A percentile compares a stretch with the other conserved stretches of the same genome.
Evolutionary conservation across 2,113 vertebrate genomes (phyloP).

Genomic region (Bos taurus): ARS-UCD2.0 NC_037334.1:32536501-32537000

Average conservation of each 20-base stretch:
- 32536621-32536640: not conserved
- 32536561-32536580: not conserved
- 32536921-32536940: not conserved
- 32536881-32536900: not conserved
- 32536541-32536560: not conserved
- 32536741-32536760: not conserved
- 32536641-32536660: not conserved
- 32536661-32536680: not conserved
- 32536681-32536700: not conserved
- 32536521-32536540: not conserved
- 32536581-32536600: not conserved
- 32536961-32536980: not conserved
- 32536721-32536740: not conserved
- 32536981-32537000: not conserved
- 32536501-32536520: not conserved
- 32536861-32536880: not conserved
- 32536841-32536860: not conserved
- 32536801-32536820: not conserved
- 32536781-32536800: not conserved
- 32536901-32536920: not conserved
- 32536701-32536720: not conserved
- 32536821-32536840: not conserved
- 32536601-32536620: not conserved
- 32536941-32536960: not conserved
- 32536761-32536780: not conserved